Conservation (phyloP, 92 coral and sea anemone species). For the Phenganax subtilis region DNA sequence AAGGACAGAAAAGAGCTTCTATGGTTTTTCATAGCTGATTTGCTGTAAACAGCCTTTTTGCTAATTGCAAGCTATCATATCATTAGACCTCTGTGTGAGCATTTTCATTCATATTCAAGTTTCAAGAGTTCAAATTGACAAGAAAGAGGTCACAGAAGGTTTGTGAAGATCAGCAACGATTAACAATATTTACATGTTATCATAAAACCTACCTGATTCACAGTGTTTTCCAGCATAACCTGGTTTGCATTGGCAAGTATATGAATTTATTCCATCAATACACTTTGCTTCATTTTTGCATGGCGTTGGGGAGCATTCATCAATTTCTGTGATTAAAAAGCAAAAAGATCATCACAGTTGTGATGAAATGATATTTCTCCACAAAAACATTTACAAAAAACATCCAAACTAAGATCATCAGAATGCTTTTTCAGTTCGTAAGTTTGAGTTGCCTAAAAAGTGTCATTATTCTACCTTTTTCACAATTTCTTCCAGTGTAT, state of each 20-base stretch:
- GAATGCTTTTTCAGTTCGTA: neutral
- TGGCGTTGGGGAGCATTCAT: slow-evolving; percentile 25
- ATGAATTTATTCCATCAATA: slow-evolving; percentile 31
- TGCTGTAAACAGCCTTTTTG: too few species aligned
- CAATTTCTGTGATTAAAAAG: slow-evolving; percentile 14
- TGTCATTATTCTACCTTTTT: neutral
- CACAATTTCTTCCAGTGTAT: slow-evolving; percentile 27
- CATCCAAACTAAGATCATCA: neutral
- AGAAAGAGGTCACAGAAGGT: too few species aligned
- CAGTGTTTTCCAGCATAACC: slow-evolving; percentile 22
- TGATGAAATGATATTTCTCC: neutral
- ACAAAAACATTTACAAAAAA: too few species aligned
- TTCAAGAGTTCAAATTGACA: too few species aligned
- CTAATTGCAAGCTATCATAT: too few species aligned
- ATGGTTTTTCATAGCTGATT: too few species aligned
- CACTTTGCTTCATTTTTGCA: slow-evolving; percentile 25
- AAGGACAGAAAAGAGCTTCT: neutral
- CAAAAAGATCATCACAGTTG: neutral
- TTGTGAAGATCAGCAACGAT: too few species aligned
- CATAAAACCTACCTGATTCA: neutral
- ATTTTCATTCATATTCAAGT: too few species aligned
- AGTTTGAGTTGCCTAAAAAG: too few species aligned
- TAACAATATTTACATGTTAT: neutral
- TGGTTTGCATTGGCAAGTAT: slow-evolving; percentile 33
- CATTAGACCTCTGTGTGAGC: too few species aligned